A percentile compares a stretch with the other conserved stretches of the same genome.
Evolutionary conservation across 2,888 invertebrate species (phyloP).

Genomic region (Odontocerum albicorne): DNA sequence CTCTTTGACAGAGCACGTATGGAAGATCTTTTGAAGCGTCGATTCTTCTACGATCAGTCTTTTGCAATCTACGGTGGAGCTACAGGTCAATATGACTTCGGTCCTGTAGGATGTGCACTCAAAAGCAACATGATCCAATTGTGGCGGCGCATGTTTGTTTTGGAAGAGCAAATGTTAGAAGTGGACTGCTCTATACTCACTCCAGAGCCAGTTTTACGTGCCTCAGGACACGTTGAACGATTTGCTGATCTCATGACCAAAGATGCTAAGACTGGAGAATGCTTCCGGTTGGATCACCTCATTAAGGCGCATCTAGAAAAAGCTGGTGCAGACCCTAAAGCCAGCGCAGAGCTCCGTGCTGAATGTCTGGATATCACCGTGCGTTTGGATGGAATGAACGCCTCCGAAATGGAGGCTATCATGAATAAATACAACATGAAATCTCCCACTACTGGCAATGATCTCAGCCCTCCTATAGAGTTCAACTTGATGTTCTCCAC

Average conservation of each 20-base stretch:
- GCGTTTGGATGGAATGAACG: conserved; percentile 88
- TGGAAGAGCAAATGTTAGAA: conserved; percentile 98
- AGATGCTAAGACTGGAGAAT: conserved; percentile 93
- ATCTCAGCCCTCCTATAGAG: conserved; percentile 92
- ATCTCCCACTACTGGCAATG: conserved; percentile 93
- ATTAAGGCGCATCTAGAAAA: conserved; percentile 95
- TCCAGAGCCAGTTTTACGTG: conserved; percentile 95
- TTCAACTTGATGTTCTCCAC: conserved; percentile 99
- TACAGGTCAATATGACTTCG: conserved; percentile 95
- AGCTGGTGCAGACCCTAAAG: conserved; percentile 80
- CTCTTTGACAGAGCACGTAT: conserved; percentile 90
- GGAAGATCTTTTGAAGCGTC: conserved; percentile 94
- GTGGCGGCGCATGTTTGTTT: conserved; percentile 95
- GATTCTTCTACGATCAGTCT: conserved; percentile 98
- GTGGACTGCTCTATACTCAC: conserved; percentile 98
- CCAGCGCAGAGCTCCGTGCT: conserved; percentile 65
- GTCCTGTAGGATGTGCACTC: conserved; percentile 98
- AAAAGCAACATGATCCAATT: conserved; percentile 91
- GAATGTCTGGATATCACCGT: conserved; percentile 80
- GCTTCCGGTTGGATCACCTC: conserved; percentile 95
- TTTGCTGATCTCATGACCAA: conserved; percentile 99
- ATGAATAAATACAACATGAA: conserved; percentile 89
- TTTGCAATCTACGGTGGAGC: conserved; percentile 99
- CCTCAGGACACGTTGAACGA: conserved; percentile 98
- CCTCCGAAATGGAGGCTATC: conserved; percentile 85